Base-by-base conservation (phyloP, 2,113 vertebrate species). In the Psilopogon haemacephalus region DNA sequence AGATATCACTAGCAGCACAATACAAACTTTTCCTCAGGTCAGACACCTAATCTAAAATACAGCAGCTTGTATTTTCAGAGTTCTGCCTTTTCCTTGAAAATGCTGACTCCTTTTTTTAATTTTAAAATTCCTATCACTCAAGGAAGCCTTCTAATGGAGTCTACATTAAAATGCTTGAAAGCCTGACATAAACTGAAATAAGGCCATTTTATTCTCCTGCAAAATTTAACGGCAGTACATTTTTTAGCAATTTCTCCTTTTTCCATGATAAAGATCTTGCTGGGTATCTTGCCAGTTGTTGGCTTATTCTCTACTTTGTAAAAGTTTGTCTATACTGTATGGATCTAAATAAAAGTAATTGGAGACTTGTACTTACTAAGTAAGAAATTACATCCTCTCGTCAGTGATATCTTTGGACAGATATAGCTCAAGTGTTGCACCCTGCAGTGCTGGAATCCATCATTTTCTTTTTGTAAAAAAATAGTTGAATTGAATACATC, bases 151-250 rank as follows among this genome's bases (percentile, higher is more conserved):
- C 64, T 76, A 56, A 63, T 81, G 67, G 27, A 78, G 60, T 84
- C 58, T 65, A 21, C 54, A 38, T 94, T 94, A 62, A 92, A 90
- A 75, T 37, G n/a, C 44, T 93, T 85, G 55, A 76, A 46, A 85
- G 40, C 15, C 40, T 95, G 75, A 52, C 68, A 54, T 67, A 69
- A 88, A 63, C 58, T 83, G 73, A 84, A 94, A 93, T 86, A 86
- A 78, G 44, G 33, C n/a, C 46, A 37, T 58, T 90, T 89, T 64
- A 72, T 71, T 75, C 84, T 95, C 42, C 20, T 91, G 84, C 70
- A 95, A 87, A 92, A 94, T 92, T 94, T 84, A 94, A 86, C 48
- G 71, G 35, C 65, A 44, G 28, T 65, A 38, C 35, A 28, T 84
- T 95, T 77, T 38, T 75, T 65, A 81, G 62, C 58, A 75, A 20